phyloP scores from a whole-genome alignment of 2,797 vertebrate genomes.

The Neopelma chrysocephalum region DNA sequence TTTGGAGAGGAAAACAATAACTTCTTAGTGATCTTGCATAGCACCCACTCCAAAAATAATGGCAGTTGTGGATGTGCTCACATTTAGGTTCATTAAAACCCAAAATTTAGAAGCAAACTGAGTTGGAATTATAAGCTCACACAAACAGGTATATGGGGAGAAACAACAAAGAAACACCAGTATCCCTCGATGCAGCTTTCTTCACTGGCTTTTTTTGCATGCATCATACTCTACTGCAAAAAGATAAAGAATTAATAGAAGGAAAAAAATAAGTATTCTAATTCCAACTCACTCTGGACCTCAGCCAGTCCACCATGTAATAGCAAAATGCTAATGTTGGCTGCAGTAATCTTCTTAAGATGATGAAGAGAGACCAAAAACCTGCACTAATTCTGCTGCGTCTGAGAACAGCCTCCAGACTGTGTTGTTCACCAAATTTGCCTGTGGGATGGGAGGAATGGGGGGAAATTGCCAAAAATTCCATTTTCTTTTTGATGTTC shows the following conservation, averaged over 20 bases:
- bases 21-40: neutral
- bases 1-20: neutral
- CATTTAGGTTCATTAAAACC: neutral
- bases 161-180: neutral
- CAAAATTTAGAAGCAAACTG: neutral
- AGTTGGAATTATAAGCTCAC: neutral
- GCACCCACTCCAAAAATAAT: neutral
- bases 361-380: neutral
- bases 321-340: neutral
- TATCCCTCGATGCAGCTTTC: neutral
- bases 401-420: neutral
- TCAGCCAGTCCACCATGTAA: neutral
- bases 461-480: neutral
- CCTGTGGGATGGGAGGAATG: neutral
- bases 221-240: neutral
- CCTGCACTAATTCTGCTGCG: neutral
- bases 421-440: neutral
- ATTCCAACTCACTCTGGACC: neutral
- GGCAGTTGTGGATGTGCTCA: neutral
- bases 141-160: neutral
- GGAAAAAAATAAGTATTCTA: neutral
- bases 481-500: neutral
- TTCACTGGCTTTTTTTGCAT: neutral
- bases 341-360: slow-evolving; percentile 4
- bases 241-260: neutral